Conservation (phyloP, 2,113 vertebrate species). For the Tragelaphus strepsiceros region DNA sequence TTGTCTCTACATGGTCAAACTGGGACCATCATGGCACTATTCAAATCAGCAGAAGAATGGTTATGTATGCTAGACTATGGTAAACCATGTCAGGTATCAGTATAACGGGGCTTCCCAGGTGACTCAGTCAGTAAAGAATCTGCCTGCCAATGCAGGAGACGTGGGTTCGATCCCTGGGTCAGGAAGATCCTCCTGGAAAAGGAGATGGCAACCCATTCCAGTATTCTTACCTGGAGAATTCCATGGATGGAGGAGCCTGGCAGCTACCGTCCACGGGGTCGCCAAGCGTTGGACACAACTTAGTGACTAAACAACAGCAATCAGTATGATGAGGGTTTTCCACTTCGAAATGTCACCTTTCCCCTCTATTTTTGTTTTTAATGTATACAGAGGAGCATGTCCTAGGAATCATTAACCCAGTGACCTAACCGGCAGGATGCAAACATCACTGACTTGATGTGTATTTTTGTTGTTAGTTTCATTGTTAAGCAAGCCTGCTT, state of each 20-base stretch:
- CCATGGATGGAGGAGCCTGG: not conserved
- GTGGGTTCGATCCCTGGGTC: not conserved
- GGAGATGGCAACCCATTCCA: not conserved
- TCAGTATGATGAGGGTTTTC: not conserved
- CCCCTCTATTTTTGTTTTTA: not conserved
- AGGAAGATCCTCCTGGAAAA: not conserved
- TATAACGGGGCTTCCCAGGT: not conserved
- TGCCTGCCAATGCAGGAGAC: not conserved
- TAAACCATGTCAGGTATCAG: not conserved
- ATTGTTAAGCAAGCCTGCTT: not conserved
- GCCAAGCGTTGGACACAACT: not conserved
- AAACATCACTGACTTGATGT: not conserved
- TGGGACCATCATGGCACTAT: not conserved
- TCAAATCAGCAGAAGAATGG: not conserved
- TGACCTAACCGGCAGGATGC: not conserved
- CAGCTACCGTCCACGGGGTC: too few relatives aligned
- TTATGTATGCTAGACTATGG: not conserved
- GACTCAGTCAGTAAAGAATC: not conserved
- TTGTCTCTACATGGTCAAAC: not conserved
- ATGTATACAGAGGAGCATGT: not conserved
- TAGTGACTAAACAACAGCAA: not conserved
- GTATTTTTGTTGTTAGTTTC: not conserved
- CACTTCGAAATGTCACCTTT: not conserved
- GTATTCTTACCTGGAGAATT: not conserved
- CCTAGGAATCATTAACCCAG: not conserved